These are phyloP conservation scores for Aphelocoma californica DNA, from an alignment of 2,797 vertebrate species.

Conservation along the genomic window DNA sequence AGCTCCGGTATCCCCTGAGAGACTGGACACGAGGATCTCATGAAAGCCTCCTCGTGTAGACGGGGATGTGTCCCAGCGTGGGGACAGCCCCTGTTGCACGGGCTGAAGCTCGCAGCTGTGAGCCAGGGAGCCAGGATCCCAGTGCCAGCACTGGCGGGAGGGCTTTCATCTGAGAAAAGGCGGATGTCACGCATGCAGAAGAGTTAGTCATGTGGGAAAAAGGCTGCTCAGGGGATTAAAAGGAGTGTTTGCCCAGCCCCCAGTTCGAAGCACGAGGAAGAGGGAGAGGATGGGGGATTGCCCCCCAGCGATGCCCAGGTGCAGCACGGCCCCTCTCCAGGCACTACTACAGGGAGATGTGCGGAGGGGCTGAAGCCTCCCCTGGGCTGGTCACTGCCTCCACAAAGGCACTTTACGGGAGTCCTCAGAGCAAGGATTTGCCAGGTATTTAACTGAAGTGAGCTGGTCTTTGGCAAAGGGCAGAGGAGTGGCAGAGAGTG, in stretches of 20 bases:
- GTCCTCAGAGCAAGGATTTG: neutral
- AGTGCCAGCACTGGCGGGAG: neutral
- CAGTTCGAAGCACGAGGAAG: neutral
- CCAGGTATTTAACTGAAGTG: neutral
- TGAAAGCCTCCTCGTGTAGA: fast-evolving
- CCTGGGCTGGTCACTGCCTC: neutral
- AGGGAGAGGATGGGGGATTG: neutral
- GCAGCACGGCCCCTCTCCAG: fast-evolving
- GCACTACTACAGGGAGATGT: neutral
- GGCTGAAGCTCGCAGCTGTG: neutral
- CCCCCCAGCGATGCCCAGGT: neutral
- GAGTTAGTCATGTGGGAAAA: slow-evolving; percentile 53
- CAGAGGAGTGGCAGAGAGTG: neutral
- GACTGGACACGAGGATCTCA: fast-evolving
- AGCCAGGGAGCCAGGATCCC: neutral
- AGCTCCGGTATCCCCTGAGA: neutral
- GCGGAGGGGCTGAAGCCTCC: neutral
- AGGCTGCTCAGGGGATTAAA: slow-evolving; percentile 18
- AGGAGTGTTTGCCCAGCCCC: neutral
- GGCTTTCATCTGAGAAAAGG: neutral
- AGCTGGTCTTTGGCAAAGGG: neutral
- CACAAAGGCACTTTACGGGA: neutral
- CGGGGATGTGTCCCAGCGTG: neutral
- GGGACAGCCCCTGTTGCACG: fast-evolving
- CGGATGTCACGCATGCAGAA: neutral